Base-by-base conservation (phyloP, 1,140 invertebrate genomes). In the Rhizoglyphus robini region DNA sequence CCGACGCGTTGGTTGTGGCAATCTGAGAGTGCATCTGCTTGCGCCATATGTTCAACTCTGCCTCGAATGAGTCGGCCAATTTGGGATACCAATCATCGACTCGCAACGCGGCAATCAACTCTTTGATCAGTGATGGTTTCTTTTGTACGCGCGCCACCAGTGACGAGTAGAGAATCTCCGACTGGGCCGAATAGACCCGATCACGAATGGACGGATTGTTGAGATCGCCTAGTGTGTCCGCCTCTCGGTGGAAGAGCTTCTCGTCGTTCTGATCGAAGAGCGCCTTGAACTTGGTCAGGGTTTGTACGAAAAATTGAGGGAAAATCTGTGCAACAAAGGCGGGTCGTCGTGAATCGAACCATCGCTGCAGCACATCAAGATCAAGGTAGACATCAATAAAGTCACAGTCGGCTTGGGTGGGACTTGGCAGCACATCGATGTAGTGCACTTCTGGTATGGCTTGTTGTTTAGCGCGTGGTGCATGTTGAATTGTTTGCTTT, bases 321-420 rank as follows among this genome's bases (percentile, higher is more conserved):
- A 60, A 60, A 11, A 70, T 48, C 67, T 64, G 63, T 27, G 47
- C 29, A 65, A 69, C 0, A 69, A 71, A 63, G 66, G 66, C 2
- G 15, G 3, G 1, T n/a, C 20, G 15, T 30, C 61, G 62, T 20
- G 25, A 4, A n/a, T 47, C 61, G 15, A 15, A 65, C 3, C 65
- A 49, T 51, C 13, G 23, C 13, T 51, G 20, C 3, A 51, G 23
- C 3, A 3, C 3, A 51, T 20, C 23, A 20, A 51, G 29, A 23
- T 51, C 48, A 11, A 51, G 18, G 18, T 41, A 41, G 8, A 11
- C 18, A 18, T 41, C 36, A 11, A 41, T 11, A 41, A 41, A 41
- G 36, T 41, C 36, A 41, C n/a, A n/a, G n/a, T n/a, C n/a, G n/a
- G n/a, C n/a, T n/a, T n/a, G n/a, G n/a, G n/a, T n/a, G n/a, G n/a